These are phyloP conservation scores for Pterostichus niger DNA, from an alignment of 2,888 invertebrate species.

Conservation along the genomic window DNA sequence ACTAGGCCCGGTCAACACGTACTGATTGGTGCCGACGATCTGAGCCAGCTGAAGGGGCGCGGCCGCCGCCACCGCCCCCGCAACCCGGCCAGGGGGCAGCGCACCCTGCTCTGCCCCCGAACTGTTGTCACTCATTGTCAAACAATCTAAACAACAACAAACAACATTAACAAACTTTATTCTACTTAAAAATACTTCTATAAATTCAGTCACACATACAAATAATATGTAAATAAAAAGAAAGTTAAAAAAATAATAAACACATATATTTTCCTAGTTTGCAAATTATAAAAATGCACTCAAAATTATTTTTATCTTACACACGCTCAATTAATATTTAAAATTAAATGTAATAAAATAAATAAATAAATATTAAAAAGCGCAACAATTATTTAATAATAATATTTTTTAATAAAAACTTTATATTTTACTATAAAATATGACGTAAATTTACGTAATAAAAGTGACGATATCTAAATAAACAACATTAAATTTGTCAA, in stretches of 20 bases:
- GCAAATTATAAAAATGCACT: too few species aligned
- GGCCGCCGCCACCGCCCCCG: slow-evolving; percentile 70
- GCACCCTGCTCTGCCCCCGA: slow-evolving; percentile 77
- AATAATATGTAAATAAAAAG: too few species aligned
- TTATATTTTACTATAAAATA: neutral
- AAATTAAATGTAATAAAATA: too few species aligned
- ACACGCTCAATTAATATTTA: too few species aligned
- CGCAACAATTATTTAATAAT: too few species aligned
- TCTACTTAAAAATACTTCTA: neutral
- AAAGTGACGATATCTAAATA: neutral
- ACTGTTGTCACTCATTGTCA: slow-evolving; percentile 77
- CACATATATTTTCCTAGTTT: too few species aligned
- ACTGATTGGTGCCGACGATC: slow-evolving; percentile 75
- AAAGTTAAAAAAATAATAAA: too few species aligned
- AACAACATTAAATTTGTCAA: slow-evolving; percentile 7
- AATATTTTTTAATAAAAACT: too few species aligned
- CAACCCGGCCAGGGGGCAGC: slow-evolving; percentile 74
- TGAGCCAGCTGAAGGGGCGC: slow-evolving; percentile 76
- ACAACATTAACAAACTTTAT: slow-evolving; percentile 39
- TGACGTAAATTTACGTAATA: neutral
- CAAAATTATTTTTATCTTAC: too few species aligned
- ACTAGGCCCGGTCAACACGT: slow-evolving; percentile 74
- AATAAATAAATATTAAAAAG: too few species aligned
- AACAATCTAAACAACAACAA: slow-evolving; percentile 68
- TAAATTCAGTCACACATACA: too few species aligned